Percentiles rank a stretch among this genome's conserved stretches.
Evolutionary conservation across 37 sponge, comb jelly and placozoan genomes (phyloP).

Genomic region (Crambe crambe): DNA sequence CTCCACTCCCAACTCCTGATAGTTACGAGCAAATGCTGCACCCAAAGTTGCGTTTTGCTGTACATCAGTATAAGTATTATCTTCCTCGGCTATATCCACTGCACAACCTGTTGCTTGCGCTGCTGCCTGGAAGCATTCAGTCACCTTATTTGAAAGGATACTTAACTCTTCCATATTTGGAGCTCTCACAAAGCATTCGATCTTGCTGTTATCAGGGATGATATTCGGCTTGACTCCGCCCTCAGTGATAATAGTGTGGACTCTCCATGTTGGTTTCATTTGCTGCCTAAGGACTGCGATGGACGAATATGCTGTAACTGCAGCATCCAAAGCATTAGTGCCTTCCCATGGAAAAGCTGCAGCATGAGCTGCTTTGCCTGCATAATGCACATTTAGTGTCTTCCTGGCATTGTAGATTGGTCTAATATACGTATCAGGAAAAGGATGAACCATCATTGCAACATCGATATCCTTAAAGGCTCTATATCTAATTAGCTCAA

Average conservation of each 20-base stretch:
- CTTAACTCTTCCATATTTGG: slow-evolving; percentile 58
- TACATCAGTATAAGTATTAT: slow-evolving; percentile 32
- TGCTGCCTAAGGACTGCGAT: slow-evolving; percentile 87
- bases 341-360: slow-evolving; percentile 88
- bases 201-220: slow-evolving; percentile 62
- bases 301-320: slow-evolving; percentile 84
- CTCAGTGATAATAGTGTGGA: slow-evolving; percentile 82
- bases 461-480: slow-evolving; percentile 81
- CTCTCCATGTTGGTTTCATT: slow-evolving; percentile 85
- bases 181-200: slow-evolving; percentile 66
- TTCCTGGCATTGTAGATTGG: slow-evolving; percentile 23
- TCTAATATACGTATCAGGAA: neutral
- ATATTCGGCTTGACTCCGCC: slow-evolving; percentile 89
- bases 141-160: slow-evolving; percentile 44
- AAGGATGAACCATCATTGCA: slow-evolving; percentile 93
- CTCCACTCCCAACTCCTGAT: slow-evolving; percentile 6
- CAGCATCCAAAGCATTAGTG: slow-evolving; percentile 92
- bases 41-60: slow-evolving; percentile 50
- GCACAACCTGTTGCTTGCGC: slow-evolving; percentile 77
- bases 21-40: slow-evolving; percentile 35
- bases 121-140: slow-evolving; percentile 69
- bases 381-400: slow-evolving; percentile 27
- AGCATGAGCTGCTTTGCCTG: slow-evolving; percentile 87
- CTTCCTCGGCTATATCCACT: slow-evolving; percentile 47
- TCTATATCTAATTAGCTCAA: slow-evolving; percentile 70